These are phyloP conservation scores for Heliopora coerulea DNA, from an alignment of 92 coral and sea anemone genomes.

Conservation along the genomic window DNA sequence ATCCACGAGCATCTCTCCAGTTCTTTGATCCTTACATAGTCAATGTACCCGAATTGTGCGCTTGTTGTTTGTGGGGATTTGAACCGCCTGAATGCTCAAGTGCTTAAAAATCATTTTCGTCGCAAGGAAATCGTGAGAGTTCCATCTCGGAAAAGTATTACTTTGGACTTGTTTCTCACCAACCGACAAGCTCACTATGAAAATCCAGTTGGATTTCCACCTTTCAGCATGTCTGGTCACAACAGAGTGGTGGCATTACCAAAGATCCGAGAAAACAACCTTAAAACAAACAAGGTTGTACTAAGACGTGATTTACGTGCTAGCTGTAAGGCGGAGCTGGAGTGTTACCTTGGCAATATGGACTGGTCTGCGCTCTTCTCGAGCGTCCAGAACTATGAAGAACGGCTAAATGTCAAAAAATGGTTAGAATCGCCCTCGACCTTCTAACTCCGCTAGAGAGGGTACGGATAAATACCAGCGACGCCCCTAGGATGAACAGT, in stretches of 20 bases:
- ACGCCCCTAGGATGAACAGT: constrained; percentile 51
- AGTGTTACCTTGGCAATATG: constrained; percentile 14
- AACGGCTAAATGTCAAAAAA: constrained; percentile 26
- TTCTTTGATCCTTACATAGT: constrained; percentile 27
- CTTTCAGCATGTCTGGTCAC: constrained; percentile 51
- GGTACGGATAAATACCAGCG: neutral
- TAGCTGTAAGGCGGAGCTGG: constrained; percentile 43
- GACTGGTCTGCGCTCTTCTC: constrained; percentile 47
- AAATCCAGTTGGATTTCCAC: constrained; percentile 19
- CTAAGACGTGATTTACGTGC: constrained; percentile 34
- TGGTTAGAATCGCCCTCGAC: constrained; percentile 24
- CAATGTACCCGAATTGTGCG: constrained; percentile 45
- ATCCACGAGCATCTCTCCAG: too few relatives aligned
- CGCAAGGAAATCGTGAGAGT: constrained; percentile 45
- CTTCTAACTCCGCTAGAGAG: constrained; percentile 19
- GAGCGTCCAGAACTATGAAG: constrained; percentile 38
- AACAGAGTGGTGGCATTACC: too few relatives aligned
- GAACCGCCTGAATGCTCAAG: constrained; percentile 14
- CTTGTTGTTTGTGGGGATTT: too few relatives aligned
- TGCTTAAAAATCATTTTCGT: constrained; percentile 26
- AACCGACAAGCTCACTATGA: constrained; percentile 30
- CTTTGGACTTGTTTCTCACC: constrained; percentile 34
- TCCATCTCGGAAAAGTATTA: constrained; percentile 44
- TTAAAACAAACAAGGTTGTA: too few relatives aligned
- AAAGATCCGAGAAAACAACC: too few relatives aligned